Base-by-base conservation (phyloP, 2,113 vertebrate species). In the Corythornis vintsioides region DNA sequence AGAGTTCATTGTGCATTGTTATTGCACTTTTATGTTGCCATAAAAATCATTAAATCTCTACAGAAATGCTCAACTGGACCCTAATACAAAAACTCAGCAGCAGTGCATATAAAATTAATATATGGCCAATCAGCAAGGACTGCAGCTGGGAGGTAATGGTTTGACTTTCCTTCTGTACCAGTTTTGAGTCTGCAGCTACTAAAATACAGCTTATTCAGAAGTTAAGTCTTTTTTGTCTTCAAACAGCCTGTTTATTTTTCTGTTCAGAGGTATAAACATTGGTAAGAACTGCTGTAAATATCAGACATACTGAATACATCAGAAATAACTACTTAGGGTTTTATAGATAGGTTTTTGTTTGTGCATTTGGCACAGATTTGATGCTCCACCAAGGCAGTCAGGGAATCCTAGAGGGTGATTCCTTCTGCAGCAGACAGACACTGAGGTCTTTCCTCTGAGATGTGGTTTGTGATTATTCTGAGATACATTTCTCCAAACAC, bases 41-140 rank as follows among this genome's bases (percentile, higher is more conserved):
- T 92, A 87, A 83, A 92, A 75, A 72, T 87, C 66, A 75, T 87
- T 86, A 79, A 74, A 91, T 9, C n/a, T 84, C 40, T 79, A 50
- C 57, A 84, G 61, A 84, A 75, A 82, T 35, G 19, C 42, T 93
- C 20, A 50, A 9, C 57, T 71, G 18, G 64, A 72, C 29, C 61
- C 33, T 87, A 72, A 87, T 43, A 82, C 6, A 72, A 86, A 84
- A 93, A 35, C 78, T 45, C 48, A 86, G 74, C 29, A 82, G 53
- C 42, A 69, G 26, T 43, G 55, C 26, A 7, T 50, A 25, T 87
- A 89, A 87, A 94, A 82, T 64, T 64, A 75, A 67, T 86, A n/a
- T 47, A 60, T 35, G 43, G 35, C 21, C 14, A 72, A 13, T 79
- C 63, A 91, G 6, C 10, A 53, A 29, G 53, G 35, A 65, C 61